A percentile compares a stretch with the other conserved stretches of the same genome.
These are phyloP conservation scores for Elephas maximus DNA, from an alignment of 2,113 vertebrate genomes.

Conservation along the genomic window DNA sequence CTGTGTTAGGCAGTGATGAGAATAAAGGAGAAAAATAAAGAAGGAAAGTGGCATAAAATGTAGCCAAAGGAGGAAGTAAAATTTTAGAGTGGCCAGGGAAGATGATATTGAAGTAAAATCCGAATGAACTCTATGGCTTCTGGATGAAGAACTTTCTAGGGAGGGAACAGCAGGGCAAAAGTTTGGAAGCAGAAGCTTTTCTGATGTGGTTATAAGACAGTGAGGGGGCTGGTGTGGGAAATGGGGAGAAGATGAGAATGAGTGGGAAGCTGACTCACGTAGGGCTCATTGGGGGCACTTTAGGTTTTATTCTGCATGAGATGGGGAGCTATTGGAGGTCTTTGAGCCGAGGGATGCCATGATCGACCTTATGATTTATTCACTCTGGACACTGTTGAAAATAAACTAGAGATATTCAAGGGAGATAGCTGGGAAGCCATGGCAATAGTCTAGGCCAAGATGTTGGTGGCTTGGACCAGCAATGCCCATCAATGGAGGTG, in stretches of 20 bases:
- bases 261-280: accelerated
- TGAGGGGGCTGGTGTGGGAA: background rate
- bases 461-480: background rate
- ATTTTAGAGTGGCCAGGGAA: background rate
- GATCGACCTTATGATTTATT: background rate
- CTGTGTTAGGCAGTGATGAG: too few species aligned
- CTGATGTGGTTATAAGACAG: background rate
- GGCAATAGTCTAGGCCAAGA: background rate
- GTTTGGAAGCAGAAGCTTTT: too few species aligned
- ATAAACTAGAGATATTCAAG: background rate
- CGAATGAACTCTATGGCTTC: background rate
- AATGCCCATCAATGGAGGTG: background rate
- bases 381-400: background rate
- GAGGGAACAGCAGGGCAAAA: too few species aligned
- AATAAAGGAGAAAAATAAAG: background rate
- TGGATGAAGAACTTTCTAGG: background rate
- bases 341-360: background rate
- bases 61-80: background rate
- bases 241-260: background rate
- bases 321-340: accelerated
- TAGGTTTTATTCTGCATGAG: background rate
- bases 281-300: accelerated
- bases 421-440: background rate
- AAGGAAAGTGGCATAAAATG: too few species aligned
- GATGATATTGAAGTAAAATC: background rate